Percentiles rank a stretch among this genome's conserved stretches.
phyloP scores from a whole-genome alignment of 1,140 invertebrate species.

The Micrasema longulum region DNA sequence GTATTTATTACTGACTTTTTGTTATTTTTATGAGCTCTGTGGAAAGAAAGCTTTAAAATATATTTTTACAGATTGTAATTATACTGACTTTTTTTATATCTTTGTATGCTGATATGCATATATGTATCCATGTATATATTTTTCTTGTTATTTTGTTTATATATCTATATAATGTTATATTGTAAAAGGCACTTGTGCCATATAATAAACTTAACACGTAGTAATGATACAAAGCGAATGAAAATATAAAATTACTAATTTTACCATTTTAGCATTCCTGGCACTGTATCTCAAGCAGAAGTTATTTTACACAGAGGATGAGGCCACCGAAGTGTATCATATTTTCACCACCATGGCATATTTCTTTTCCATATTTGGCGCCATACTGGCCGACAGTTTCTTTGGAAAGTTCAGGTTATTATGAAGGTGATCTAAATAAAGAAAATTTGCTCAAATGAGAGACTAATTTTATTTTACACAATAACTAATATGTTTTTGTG shows the following conservation, averaged over 20 bases:
- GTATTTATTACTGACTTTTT: neutral
- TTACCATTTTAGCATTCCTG: constrained; percentile 75
- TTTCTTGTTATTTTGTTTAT: too few relatives aligned
- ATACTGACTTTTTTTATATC: neutral
- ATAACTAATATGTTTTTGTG: too few relatives aligned
- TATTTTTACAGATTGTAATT: neutral
- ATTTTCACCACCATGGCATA: constrained; percentile 83
- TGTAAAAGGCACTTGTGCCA: too few relatives aligned
- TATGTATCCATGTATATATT: neutral
- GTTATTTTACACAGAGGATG: constrained; percentile 71
- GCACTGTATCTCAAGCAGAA: constrained; percentile 79
- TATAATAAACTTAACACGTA: neutral
- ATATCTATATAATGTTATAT: too few relatives aligned
- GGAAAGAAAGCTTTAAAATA: neutral
- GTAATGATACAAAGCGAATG: neutral
- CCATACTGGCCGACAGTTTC: constrained; percentile 86
- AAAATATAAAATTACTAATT: too few relatives aligned
- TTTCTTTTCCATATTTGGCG: constrained; percentile 85
- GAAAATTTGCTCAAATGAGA: neutral
- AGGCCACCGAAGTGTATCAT: constrained; percentile 83
- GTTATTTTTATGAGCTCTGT: neutral
- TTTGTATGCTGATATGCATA: neutral
- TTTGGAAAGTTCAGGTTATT: constrained; percentile 80
- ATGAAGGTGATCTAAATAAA: constrained; percentile 48
- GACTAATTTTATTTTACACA: neutral